Evolutionary conservation across 2,797 vertebrate genomes (phyloP).

Genomic region (Poeciliopsis gracilis): DNA sequence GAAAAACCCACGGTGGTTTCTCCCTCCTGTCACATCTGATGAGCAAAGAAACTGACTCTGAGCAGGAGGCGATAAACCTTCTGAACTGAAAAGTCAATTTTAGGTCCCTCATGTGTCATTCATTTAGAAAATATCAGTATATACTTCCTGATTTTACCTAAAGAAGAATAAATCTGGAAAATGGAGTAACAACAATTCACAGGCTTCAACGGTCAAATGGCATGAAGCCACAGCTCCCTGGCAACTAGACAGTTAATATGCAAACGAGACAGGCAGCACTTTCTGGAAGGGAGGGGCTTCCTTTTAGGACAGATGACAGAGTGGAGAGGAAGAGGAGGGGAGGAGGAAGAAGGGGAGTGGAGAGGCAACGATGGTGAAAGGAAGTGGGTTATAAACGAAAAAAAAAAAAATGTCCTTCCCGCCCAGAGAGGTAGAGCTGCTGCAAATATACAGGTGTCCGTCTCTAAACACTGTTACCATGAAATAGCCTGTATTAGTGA

Average conservation of each 20-base stretch:
- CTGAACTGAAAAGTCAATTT: not conserved
- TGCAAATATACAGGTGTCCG: constrained; percentile 75
- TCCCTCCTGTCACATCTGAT: not conserved
- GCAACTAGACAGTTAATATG: constrained; percentile 86
- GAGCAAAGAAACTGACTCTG: not conserved
- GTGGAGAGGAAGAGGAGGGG: constrained; percentile 40
- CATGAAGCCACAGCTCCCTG: constrained; percentile 64
- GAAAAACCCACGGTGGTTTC: not conserved
- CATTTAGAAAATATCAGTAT: not conserved
- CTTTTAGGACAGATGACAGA: constrained; percentile 61
- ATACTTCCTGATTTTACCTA: not conserved
- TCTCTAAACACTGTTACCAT: constrained; percentile 75
- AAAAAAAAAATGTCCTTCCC: constrained; percentile 1
- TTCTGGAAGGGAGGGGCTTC: constrained; percentile 72
- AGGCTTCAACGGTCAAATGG: constrained; percentile 70
- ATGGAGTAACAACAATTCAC: constrained; percentile 31
- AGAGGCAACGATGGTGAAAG: constrained; percentile 50
- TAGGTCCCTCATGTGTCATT: not conserved
- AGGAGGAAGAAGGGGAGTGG: constrained; percentile 48
- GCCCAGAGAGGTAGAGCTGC: constrained; percentile 24
- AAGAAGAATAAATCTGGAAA: constrained; percentile 1
- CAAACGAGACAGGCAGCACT: constrained; percentile 75
- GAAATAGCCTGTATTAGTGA: constrained; percentile 67
- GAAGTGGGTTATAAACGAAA: constrained; percentile 26
- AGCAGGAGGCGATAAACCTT: not conserved